Percentiles rank a stretch among this genome's conserved stretches.
Evolutionary conservation across 1,140 invertebrate genomes (phyloP).

Genomic region (Stenopsyche tienmushanensis): DNA sequence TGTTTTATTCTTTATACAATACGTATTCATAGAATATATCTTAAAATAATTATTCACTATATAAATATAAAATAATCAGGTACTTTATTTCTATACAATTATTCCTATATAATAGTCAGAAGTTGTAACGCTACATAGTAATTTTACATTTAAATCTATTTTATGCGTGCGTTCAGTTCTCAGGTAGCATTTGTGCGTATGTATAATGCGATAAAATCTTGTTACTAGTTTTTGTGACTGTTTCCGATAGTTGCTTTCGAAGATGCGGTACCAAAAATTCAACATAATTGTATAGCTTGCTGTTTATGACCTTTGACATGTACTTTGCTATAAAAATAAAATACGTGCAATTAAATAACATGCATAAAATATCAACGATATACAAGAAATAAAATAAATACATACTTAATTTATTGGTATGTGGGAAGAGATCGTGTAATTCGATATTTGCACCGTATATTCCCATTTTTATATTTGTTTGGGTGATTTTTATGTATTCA

Average conservation of each 20-base stretch:
- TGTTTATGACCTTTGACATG: not conserved
- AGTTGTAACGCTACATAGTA: no score
- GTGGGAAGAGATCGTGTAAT: no score
- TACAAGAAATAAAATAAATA: not conserved
- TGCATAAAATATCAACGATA: not conserved
- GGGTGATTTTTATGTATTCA: not conserved
- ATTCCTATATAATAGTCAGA: no score
- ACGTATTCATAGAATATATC: no score
- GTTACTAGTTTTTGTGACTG: not conserved
- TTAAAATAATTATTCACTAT: no score
- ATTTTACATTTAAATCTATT: no score
- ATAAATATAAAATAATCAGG: no score
- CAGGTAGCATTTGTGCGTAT: not conserved
- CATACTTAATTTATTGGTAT: no score
- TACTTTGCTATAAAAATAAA: not conserved
- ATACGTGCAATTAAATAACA: not conserved
- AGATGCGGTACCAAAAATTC: not conserved
- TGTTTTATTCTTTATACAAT: no score
- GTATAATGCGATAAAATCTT: not conserved
- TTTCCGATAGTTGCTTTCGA: not conserved
- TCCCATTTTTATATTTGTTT: not conserved
- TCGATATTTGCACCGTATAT: no score
- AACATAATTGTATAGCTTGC: not conserved
- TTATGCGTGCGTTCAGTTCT: no score
- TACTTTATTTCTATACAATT: no score